Conservation (phyloP, 2,888 invertebrate species). For the Itoplectis maculator region DNA sequence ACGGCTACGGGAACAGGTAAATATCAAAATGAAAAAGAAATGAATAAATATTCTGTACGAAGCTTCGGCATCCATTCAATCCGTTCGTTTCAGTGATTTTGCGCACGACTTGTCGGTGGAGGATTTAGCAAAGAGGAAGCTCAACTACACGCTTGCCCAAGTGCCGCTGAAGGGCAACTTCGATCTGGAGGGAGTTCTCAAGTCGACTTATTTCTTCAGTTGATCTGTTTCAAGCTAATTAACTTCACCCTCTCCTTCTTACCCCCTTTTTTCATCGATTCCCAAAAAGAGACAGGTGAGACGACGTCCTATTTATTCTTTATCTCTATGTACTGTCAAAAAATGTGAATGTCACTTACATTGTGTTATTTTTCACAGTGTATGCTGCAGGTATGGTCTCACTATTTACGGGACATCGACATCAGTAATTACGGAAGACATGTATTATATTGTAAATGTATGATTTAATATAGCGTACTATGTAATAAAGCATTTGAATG, state of each 20-base stretch:
- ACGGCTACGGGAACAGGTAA: conserved; percentile 81
- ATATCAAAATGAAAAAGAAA: conserved; percentile 41
- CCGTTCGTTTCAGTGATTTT: conserved; percentile 84
- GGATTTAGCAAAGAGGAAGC: conserved; percentile 44
- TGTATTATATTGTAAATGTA: conserved; percentile 50
- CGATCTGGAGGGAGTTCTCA: conserved; percentile 90
- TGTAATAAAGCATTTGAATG: conserved; percentile 20
- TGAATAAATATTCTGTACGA: too few species aligned
- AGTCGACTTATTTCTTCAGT: conserved; percentile 95
- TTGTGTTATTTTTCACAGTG: background rate
- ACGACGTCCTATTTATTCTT: background rate
- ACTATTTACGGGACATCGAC: background rate
- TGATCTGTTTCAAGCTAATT: conserved; percentile 80
- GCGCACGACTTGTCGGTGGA: conserved; percentile 74
- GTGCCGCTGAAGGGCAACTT: conserved; percentile 92
- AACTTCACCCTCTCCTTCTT: background rate
- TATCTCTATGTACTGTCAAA: background rate
- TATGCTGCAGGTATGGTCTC: background rate
- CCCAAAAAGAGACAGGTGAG: background rate
- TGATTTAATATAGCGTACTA: conserved; percentile 4
- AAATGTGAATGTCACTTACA: too few species aligned
- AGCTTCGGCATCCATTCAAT: too few species aligned
- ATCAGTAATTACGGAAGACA: conserved; percentile 41
- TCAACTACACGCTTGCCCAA: conserved; percentile 82
- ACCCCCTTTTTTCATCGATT: background rate